phyloP scores from a whole-genome alignment of 2,888 invertebrate genomes.

The Meteorus colon region DNA sequence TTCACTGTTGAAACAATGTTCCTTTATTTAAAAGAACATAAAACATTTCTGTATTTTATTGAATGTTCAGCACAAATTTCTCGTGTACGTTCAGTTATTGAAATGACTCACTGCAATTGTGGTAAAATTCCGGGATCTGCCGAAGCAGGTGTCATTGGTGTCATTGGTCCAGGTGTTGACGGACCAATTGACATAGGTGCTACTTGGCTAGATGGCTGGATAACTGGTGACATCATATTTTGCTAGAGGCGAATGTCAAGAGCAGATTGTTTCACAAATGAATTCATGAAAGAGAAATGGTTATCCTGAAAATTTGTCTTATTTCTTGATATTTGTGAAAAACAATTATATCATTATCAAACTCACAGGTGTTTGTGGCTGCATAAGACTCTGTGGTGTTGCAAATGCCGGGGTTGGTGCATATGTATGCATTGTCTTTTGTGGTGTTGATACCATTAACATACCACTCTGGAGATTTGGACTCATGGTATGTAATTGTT shows the following conservation, averaged over 20 bases:
- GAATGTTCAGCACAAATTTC: background rate
- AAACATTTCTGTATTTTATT: background rate
- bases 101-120: slow-evolving; percentile 85
- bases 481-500: slow-evolving; percentile 77
- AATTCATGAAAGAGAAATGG: background rate
- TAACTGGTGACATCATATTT: slow-evolving; percentile 90
- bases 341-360: background rate
- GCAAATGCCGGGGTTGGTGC: slow-evolving; percentile 83
- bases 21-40: slow-evolving; percentile 74
- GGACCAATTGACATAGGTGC: slow-evolving; percentile 81
- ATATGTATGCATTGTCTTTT: slow-evolving; percentile 84
- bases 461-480: slow-evolving; percentile 77
- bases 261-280: slow-evolving; percentile 49
- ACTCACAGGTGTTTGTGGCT: slow-evolving; percentile 90
- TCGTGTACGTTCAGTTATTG: background rate
- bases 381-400: slow-evolving; percentile 90
- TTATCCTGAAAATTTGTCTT: slow-evolving; percentile 23
- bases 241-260: slow-evolving; percentile 75
- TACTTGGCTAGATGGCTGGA: slow-evolving; percentile 79
- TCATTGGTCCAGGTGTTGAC: slow-evolving; percentile 86
- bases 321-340: background rate
- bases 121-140: slow-evolving; percentile 96
- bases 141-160: slow-evolving; percentile 86
- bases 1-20: slow-evolving; percentile 99
- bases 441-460: slow-evolving; percentile 80